Evolutionary conservation across 64 coral and sea anemone species (phyloP), one percentile per base, ranked within the genome.

Genomic region (Pachyseris speciosa): DNA sequence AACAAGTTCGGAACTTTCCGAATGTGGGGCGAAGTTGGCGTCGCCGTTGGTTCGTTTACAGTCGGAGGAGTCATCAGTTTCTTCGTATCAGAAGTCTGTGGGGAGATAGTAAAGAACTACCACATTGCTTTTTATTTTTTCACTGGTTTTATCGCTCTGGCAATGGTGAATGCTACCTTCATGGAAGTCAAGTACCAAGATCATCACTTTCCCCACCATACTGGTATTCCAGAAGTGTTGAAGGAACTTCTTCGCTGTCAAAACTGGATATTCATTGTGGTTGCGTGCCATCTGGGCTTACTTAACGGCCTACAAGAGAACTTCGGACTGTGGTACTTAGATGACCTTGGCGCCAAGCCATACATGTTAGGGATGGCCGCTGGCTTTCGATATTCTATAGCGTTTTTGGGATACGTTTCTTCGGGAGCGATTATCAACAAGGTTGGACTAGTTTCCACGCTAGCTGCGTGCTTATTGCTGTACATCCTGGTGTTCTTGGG

Each of bases 61-160:
- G 91, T 92, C 29, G 91, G 91, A 57, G 83, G 58, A 26, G 91
- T 92, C 5, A 85, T 92, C 9, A 50, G 84, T 39, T 37, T 67
- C 20, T 92, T 78, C 41, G 22, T 57, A 29, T 86, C 72, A 22
- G 27, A 78, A 31, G 59, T 92, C 16, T 92, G 91, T 20, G 91
- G 91, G 16, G 72, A 92, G 85, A 37, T 37, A 9, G 75, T 78
- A 10, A 69, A 86, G 51, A 67, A 86, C 31, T 92, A 92, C 24
- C 30, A 86, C n/a, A 78, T 92, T 67, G 77, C 75, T 13, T 92
- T 92, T 24, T 87, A 92, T 77, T 92, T 86, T 40, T 92, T 92
- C 39, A 61, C 83, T 39, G 91, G 91, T 4, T 92, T 92, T 51
- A 92, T 67, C 24, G 59, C 75, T 5, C 71, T 92, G 5, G 52